Conservation (phyloP, 2,888 invertebrate species). For the Marronus borbonicus region DNA sequence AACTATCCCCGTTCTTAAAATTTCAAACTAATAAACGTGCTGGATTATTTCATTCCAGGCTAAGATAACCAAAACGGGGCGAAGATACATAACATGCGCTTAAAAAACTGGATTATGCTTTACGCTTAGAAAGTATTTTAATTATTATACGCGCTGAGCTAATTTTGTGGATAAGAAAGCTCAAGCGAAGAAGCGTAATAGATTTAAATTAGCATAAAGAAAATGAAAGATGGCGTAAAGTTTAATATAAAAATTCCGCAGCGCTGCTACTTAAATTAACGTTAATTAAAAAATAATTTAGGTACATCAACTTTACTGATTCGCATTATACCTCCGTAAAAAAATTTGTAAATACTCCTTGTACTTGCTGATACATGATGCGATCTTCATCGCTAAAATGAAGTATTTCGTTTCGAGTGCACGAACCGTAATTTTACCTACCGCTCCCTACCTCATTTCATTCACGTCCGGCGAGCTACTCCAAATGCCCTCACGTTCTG, state of each 20-base stretch:
- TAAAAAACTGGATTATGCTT: no score
- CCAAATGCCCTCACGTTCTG: neutral
- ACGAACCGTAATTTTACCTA: neutral
- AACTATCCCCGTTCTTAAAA: no score
- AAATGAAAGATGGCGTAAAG: slow-evolving; percentile 20
- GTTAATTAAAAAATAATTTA: slow-evolving; percentile 44
- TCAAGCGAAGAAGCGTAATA: neutral
- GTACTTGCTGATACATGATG: neutral
- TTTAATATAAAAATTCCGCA: slow-evolving; percentile 35
- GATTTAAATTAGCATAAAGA: neutral
- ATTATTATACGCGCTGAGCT: neutral
- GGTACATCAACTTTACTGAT: slow-evolving; percentile 24
- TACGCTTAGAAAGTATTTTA: no score
- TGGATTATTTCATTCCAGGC: no score
- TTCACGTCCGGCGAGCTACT: slow-evolving; percentile 4
- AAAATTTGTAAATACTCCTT: slow-evolving; percentile 4
- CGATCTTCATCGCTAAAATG: neutral
- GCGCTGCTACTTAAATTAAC: slow-evolving; percentile 29
- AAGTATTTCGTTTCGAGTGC: neutral
- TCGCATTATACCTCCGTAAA: slow-evolving; percentile 15
- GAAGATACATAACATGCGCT: no score
- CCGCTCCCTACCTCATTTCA: neutral
- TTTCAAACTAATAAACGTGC: no score
- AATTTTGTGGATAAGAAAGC: neutral
- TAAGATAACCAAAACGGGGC: no score